Conservation (phyloP, 2,797 vertebrate species). For the Hydrolagus colliei region DNA sequence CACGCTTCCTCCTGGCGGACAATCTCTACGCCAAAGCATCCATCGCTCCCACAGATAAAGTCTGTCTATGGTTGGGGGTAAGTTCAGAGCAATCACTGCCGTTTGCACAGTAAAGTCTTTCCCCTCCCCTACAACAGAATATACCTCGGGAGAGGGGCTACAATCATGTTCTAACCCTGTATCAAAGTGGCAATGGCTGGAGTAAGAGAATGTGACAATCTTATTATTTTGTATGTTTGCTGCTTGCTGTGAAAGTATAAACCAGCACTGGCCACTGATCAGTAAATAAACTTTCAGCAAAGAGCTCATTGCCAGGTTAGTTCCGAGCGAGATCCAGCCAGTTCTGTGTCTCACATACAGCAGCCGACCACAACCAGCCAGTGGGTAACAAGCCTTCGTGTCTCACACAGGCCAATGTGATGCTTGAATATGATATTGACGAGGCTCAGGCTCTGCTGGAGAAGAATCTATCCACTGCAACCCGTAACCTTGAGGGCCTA, state of each 20-base stretch:
- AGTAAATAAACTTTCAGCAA: too few species aligned
- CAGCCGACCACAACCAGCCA: not conserved
- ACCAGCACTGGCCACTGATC: too few species aligned
- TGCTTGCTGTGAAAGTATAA: too few species aligned
- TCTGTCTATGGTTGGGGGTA: constrained; percentile 96
- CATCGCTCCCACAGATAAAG: constrained; percentile 91
- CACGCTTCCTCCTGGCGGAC: constrained; percentile 89
- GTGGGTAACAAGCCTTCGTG: not conserved
- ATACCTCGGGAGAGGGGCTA: too few species aligned
- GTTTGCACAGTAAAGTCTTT: too few species aligned
- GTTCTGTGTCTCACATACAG: not conserved
- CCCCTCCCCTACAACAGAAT: too few species aligned
- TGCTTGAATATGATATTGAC: constrained; percentile 96
- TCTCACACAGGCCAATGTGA: constrained; percentile 79
- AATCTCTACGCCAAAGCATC: constrained; percentile 94
- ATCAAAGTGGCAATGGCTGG: too few species aligned
- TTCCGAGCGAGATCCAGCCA: not conserved
- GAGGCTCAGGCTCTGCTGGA: constrained; percentile 90
- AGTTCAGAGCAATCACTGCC: constrained; percentile 48
- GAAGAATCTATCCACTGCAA: constrained; percentile 87
- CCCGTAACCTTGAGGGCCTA: constrained; percentile 84
- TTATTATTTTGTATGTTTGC: too few species aligned
- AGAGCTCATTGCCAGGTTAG: too few species aligned
- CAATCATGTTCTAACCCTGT: too few species aligned
- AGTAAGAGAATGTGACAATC: too few species aligned